Evolutionary conservation across 2,888 invertebrate genomes (phyloP), one percentile per base, ranked within the genome.

Genomic region (Erebia epiphron): DNA sequence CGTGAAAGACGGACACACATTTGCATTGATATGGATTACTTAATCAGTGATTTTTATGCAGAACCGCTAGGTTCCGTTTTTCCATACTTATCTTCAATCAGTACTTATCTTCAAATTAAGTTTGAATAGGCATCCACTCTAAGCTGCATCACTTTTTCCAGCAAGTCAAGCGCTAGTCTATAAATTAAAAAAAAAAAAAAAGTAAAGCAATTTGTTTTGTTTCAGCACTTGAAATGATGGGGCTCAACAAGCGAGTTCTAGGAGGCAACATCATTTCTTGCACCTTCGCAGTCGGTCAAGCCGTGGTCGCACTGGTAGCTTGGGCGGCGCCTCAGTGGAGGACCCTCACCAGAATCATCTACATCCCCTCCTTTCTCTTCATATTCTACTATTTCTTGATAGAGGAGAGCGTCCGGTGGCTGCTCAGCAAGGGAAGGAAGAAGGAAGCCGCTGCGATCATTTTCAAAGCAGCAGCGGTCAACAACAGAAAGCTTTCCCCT

Each of bases 371-470:
- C 1, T 81, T 95, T 4, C 79, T 96, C 0, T 94, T 96, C 71
- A 80, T 96, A 63, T 79, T 94, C 11, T 95, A 96, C 82, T 94
- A 92, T 76, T 95, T 95, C 91, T 69, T 95, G 2, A 85, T 95
- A 52, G 95, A 95, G 35, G 96, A 96, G 84, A 96, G 96, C 62
- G 93, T 95, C 7, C 90, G 96, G 72, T 97, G 97, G 96, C 91
- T 96, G n/a, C 85, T 96, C 57, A 94, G 95, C 68, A 95, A 95
- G 78, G 95, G 93, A 1, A 76, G 73, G 7, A 95, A 94, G 26
- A 90, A 92, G 71, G 91, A 92, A 77, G 94, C 95, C 0, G 90
- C 92, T 2, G 86, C 83, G 67, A 94, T 93, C 9, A 77, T 81
- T 41, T 80, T 80, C 54, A 81, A 80, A 71, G 94, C 92, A 0